Conservation (phyloP, 2,888 invertebrate species). For the Linnaemya tessellans region DNA sequence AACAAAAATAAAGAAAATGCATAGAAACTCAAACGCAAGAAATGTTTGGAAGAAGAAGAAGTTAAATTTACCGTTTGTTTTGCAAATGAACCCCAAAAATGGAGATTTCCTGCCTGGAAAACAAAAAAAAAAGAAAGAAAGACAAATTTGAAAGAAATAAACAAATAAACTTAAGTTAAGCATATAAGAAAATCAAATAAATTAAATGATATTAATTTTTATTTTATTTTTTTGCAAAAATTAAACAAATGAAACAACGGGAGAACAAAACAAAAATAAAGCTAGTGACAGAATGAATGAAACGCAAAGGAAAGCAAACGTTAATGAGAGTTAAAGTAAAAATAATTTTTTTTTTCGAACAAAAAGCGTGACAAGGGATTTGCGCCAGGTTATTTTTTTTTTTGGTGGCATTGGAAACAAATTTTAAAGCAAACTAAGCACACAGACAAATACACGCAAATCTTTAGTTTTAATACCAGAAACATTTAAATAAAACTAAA, state of each 20-base stretch:
- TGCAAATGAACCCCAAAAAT: constrained; percentile 83
- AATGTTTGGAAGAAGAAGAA: constrained; percentile 45
- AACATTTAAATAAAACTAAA: constrained; percentile 2
- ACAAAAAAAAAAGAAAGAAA: constrained; percentile 78
- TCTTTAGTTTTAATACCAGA: constrained; percentile 3
- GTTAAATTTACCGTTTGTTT: constrained; percentile 81
- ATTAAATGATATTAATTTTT: constrained; percentile 59
- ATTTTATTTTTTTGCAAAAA: constrained; percentile 47
- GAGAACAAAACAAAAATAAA: constrained; percentile 1
- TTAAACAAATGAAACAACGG: constrained; percentile 12
- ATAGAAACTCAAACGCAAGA: constrained; percentile 65
- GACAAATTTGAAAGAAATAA: constrained; percentile 74
- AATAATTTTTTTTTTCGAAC: not conserved
- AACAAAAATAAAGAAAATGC: constrained; percentile 41
- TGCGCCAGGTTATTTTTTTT: not conserved
- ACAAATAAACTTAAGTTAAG: constrained; percentile 50
- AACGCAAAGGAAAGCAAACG: constrained; percentile 3
- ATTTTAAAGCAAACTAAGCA: constrained; percentile 11
- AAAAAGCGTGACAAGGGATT: constrained; percentile 14
- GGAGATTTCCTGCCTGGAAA: constrained; percentile 83
- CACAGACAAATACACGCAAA: constrained; percentile 7
- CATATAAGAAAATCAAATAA: constrained; percentile 49
- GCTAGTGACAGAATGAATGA: constrained; percentile 3
- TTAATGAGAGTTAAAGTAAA: constrained; percentile 20
- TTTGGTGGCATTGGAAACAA: not conserved